Evolutionary conservation across 2,797 vertebrate species (phyloP).

Genomic region (Chelmon rostratus): DNA sequence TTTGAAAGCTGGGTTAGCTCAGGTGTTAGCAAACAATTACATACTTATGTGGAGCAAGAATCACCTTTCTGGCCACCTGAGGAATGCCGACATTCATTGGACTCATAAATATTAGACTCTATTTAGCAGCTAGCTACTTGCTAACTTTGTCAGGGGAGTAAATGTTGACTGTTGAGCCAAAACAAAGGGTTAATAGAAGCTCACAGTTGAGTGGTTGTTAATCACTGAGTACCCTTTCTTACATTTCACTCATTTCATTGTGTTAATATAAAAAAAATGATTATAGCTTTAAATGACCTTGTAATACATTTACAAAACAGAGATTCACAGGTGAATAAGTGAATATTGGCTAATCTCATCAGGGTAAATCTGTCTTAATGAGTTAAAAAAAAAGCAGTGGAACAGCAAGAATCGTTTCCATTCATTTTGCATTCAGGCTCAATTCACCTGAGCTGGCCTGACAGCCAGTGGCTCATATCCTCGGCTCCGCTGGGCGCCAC

Average conservation of each 20-base stretch:
- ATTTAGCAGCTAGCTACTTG: too few species aligned
- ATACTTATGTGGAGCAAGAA: too few species aligned
- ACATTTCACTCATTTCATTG: background rate
- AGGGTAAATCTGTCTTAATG: background rate
- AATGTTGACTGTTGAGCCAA: too few species aligned
- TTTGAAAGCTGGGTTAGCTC: too few species aligned
- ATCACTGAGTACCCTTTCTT: background rate
- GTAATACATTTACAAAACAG: background rate
- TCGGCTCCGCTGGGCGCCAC: conserved; percentile 10
- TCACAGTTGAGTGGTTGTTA: background rate
- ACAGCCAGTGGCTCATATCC: conserved; percentile 40
- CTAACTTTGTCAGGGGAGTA: too few species aligned
- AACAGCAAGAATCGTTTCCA: background rate
- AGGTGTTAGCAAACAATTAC: too few species aligned
- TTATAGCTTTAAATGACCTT: too few species aligned
- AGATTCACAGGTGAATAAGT: background rate
- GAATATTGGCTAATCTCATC: background rate
- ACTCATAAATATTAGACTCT: too few species aligned
- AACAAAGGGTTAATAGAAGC: too few species aligned
- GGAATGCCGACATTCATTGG: too few species aligned
- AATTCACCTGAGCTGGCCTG: conserved; percentile 51
- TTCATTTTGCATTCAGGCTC: conserved; percentile 13
- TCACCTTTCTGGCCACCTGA: too few species aligned
- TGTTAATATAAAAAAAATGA: background rate
- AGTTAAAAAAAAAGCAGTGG: conserved; percentile 4